Evolutionary conservation across 1,140 invertebrate species (phyloP).

Genomic region (Dolichoris vasculosae): DNA sequence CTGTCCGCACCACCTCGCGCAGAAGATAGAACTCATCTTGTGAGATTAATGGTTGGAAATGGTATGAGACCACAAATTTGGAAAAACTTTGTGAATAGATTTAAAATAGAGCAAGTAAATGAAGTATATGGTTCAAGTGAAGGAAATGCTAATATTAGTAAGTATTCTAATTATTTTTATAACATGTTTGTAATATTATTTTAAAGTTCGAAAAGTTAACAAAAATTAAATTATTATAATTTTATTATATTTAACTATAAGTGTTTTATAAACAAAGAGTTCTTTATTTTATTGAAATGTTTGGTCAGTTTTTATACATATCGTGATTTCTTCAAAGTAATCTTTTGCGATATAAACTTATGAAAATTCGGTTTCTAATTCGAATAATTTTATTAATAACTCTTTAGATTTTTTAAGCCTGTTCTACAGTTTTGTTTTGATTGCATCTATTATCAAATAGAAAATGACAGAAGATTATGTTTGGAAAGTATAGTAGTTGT

Average conservation of each 20-base stretch:
- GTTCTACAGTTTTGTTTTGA: too few species aligned
- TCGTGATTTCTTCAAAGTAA: neutral
- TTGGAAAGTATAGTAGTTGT: too few species aligned
- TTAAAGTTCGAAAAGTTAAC: neutral
- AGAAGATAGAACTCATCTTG: slow-evolving; percentile 67
- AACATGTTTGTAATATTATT: neutral
- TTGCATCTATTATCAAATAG: too few species aligned
- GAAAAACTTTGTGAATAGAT: slow-evolving; percentile 76
- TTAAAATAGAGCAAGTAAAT: slow-evolving; percentile 78
- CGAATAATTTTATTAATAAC: too few species aligned
- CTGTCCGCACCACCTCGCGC: slow-evolving; percentile 78
- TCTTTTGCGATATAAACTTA: too few species aligned
- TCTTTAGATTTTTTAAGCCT: too few species aligned
- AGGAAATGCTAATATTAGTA: slow-evolving; percentile 83
- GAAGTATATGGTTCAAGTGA: slow-evolving; percentile 88
- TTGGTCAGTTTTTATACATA: neutral
- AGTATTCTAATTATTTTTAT: slow-evolving; percentile 49
- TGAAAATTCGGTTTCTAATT: too few species aligned
- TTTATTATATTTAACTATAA: neutral
- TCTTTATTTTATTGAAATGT: neutral
- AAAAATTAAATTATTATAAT: neutral
- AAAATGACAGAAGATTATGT: too few species aligned
- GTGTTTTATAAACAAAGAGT: neutral
- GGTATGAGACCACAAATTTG: slow-evolving; percentile 73
- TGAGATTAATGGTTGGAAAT: slow-evolving; percentile 73